phyloP scores from a whole-genome alignment of 2,113 vertebrate species.

The Hippocampus zosterae region DNA sequence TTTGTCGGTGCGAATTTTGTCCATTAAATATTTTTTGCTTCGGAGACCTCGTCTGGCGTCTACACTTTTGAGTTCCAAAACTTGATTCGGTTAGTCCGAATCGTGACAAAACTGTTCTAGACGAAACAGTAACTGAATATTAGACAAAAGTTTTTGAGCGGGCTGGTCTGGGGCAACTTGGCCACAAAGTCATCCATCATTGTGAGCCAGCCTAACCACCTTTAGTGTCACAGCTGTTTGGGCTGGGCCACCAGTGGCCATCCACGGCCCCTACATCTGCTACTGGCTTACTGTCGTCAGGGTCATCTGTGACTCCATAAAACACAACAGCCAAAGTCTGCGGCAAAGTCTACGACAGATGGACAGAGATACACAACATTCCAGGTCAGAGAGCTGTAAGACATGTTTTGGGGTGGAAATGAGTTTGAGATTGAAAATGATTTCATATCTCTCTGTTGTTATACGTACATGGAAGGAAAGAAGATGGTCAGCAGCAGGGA shows the following conservation, averaged over 20 bases:
- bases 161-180: background rate
- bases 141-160: background rate
- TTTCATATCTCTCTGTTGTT: constrained; percentile 11
- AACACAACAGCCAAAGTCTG: background rate
- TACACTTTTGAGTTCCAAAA: no score
- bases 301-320: constrained; percentile 13
- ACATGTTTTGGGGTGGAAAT: constrained; percentile 16
- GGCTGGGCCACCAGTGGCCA: constrained; percentile 6
- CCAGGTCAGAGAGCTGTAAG: constrained; percentile 4
- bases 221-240: constrained; percentile 15
- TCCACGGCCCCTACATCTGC: constrained; percentile 5
- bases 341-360: background rate
- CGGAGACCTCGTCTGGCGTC: no score
- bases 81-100: no score
- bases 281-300: background rate
- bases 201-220: constrained; percentile 3
- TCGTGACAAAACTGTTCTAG: no score
- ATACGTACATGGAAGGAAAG: background rate
- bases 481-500: background rate
- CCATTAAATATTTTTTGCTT: no score
- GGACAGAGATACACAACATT: background rate
- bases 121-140: background rate
- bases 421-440: constrained; percentile 19
- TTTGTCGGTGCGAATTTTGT: no score
- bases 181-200: constrained; percentile 14